Percentiles rank a stretch among this genome's conserved stretches.
Conservation (phyloP, 2,113 vertebrate species). For the Charadrius vociferus region DNA sequence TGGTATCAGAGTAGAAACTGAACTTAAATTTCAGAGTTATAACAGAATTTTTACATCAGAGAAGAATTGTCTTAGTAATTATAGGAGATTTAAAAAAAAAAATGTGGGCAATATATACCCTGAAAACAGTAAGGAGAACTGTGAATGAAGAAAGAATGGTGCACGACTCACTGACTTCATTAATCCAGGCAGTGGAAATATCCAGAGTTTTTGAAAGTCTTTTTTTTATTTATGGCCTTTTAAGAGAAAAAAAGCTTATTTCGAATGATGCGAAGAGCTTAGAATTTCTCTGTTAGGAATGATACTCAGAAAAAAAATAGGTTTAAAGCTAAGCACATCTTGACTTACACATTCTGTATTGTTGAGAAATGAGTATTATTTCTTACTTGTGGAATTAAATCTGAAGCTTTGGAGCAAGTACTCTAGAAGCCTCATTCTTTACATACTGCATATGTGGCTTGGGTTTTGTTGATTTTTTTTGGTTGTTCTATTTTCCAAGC, state of each 20-base stretch:
- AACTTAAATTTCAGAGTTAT: neutral
- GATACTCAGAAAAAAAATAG: neutral
- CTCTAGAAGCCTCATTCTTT: neutral
- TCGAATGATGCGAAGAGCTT: neutral
- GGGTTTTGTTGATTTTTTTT: neutral
- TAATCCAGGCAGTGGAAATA: neutral
- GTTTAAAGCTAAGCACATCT: neutral
- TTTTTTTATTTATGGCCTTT: neutral
- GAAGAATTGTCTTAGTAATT: neutral
- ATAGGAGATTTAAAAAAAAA: neutral
- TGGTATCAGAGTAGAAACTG: neutral
- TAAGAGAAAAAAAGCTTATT: neutral
- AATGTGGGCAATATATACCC: neutral
- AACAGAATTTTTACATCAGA: neutral
- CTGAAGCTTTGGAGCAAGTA: neutral
- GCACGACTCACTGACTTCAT: neutral
- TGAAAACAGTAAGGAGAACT: neutral
- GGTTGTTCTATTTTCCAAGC: neutral
- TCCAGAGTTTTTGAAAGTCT: neutral
- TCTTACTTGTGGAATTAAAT: neutral
- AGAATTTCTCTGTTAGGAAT: neutral
- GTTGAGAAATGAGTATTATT: neutral
- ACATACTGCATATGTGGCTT: neutral
- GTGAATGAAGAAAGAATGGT: neutral
- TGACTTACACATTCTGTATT: neutral